Evolutionary conservation across 2,888 invertebrate species (phyloP).

Genomic region (Drosophila ustulata): DNA sequence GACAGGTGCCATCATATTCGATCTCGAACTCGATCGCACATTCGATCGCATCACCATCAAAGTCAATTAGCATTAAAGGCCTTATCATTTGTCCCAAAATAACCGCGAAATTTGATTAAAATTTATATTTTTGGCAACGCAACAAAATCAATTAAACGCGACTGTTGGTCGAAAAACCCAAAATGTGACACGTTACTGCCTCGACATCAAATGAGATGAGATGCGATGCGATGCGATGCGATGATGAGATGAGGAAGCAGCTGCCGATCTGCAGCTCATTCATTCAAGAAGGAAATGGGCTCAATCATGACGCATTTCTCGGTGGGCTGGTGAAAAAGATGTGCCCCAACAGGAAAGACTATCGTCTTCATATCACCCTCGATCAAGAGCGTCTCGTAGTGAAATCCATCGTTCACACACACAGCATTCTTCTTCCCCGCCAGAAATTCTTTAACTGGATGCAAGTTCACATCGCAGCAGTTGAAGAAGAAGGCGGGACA

Average conservation of each 20-base stretch:
- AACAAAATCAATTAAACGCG: constrained; percentile 20
- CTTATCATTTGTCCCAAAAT: constrained; percentile 61
- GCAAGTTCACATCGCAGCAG: constrained; percentile 44
- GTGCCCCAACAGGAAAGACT: constrained; percentile 47
- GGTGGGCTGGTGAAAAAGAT: neutral
- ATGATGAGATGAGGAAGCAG: constrained; percentile 34
- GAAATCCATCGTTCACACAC: constrained; percentile 30
- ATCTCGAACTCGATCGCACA: constrained; percentile 53
- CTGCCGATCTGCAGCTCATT: constrained; percentile 14
- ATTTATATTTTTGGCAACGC: constrained; percentile 39
- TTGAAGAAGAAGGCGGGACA: constrained; percentile 48
- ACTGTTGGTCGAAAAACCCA: constrained; percentile 22
- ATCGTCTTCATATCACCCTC: constrained; percentile 31
- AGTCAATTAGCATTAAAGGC: constrained; percentile 63
- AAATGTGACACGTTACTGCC: constrained; percentile 13
- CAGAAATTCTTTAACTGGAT: constrained; percentile 9
- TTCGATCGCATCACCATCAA: constrained; percentile 54
- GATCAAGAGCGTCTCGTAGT: constrained; percentile 53
- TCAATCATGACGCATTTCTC: neutral
- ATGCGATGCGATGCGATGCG: constrained; percentile 5
- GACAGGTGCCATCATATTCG: constrained; percentile 73
- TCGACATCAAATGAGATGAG: no score
- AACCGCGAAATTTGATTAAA: constrained; percentile 49
- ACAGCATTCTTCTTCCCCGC: neutral
- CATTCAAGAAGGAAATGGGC: constrained; percentile 49